Conservation (phyloP, 2,113 vertebrate species). For the Felis catus region DNA sequence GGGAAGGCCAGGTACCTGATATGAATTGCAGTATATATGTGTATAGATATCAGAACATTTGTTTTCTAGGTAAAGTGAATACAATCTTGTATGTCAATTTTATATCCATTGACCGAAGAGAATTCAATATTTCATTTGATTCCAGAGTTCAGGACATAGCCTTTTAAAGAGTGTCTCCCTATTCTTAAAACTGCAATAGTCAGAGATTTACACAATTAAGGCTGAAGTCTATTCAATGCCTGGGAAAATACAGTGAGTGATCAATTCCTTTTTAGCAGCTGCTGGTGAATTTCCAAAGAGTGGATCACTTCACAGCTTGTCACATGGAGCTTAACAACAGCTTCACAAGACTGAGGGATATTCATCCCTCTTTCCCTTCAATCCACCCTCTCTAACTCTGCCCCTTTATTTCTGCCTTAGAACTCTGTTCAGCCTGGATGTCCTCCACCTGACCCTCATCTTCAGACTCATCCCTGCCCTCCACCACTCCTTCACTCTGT, state of each 20-base stretch:
- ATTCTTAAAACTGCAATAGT: not conserved
- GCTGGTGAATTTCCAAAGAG: not conserved
- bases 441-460: not conserved
- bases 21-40: not conserved
- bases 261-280: not conserved
- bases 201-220: not conserved
- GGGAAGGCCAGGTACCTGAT: not conserved
- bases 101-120: not conserved
- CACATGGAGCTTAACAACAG: not conserved
- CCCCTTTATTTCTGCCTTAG: not conserved
- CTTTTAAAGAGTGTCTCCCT: not conserved
- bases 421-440: accelerated
- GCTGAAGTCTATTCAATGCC: not conserved
- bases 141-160: not conserved
- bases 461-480: not conserved
- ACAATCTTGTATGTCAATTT: not conserved
- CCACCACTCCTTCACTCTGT: accelerated
- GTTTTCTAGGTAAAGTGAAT: not conserved
- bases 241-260: not conserved
- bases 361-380: not conserved
- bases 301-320: not conserved
- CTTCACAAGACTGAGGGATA: not conserved
- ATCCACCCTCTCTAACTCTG: accelerated
- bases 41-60: not conserved
- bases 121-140: not conserved